Evolutionary conservation across 2,797 vertebrate genomes (phyloP), one percentile per base, ranked within the genome.

Genomic region (Steatocranus sp.): DNA sequence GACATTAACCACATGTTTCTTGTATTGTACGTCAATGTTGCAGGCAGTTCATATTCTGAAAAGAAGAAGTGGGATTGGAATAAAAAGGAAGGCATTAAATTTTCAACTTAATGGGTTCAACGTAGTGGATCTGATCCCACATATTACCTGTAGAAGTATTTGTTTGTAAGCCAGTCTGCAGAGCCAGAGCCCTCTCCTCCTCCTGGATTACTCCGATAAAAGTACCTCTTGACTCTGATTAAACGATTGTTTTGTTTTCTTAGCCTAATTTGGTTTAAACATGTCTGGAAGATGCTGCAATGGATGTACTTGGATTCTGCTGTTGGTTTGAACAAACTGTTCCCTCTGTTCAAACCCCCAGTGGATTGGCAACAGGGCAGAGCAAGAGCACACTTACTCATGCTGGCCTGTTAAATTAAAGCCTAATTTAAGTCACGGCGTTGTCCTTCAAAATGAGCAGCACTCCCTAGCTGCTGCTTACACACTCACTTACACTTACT

Each of bases 351-450:
- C 49, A 53, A 41, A 15, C 49, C 49, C 73, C 79, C 75, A 68
- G 79, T 85, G 79, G 83, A 83, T 46, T 53, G 79, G 81, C 91
- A 90, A 91, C 85, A 87, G 82, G 88, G 92, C 87, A 20, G 36
- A 53, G 58, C 36, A 79, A 84, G 88, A 90, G 70, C 63, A 73
- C 66, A 63, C 70, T 32, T 76, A 58, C 89, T 92, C 91, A 91
- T 58, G 79, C 73, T 83, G 80, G 68, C 53, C 36, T n/a, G 83
- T 78, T 80, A 12, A 82, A 90, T 79, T 86, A 38, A 32, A 84
- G 43, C 68, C 82, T 87, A 86, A 91, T 92, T 88, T 32, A 85
- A 90, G 78, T 89, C 80, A 82, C 63, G 34, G 63, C 9, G 1
- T 84, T 12, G 25, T 81, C 80, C 38, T 78, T 80, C 9, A 53